These are phyloP conservation scores for Chloebia gouldiae DNA, from an alignment of 2,113 vertebrate species.

Conservation along the genomic window DNA sequence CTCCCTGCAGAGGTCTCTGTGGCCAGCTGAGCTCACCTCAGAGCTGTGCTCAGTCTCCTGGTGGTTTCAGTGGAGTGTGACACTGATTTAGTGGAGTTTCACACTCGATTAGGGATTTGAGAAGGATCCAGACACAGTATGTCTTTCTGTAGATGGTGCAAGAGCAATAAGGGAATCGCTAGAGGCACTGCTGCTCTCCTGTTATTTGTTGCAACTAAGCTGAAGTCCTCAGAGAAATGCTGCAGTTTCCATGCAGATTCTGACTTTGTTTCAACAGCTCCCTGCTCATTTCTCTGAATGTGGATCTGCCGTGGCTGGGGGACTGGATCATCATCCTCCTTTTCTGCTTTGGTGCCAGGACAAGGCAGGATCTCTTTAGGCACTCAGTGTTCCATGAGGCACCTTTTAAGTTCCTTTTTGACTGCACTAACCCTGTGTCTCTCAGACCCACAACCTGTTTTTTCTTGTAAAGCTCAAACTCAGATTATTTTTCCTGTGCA, in stretches of 20 bases:
- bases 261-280: not conserved
- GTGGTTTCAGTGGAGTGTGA: not conserved
- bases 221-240: not conserved
- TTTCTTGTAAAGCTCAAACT: not conserved
- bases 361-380: not conserved
- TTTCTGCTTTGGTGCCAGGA: not conserved
- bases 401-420: not conserved
- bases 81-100: not conserved
- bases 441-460: not conserved
- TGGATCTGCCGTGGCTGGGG: not conserved
- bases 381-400: not conserved
- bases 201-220: not conserved
- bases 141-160: not conserved
- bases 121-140: not conserved
- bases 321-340: not conserved
- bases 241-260: not conserved
- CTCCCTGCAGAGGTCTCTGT: not conserved
- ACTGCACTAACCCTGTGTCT: not conserved
- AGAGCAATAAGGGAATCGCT: not conserved
- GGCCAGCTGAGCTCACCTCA: not conserved
- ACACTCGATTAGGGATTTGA: not conserved
- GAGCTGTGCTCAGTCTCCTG: fast-evolving
- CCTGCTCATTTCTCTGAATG: not conserved
- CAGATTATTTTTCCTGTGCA: not conserved
- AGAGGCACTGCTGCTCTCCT: not conserved